A percentile compares a stretch with the other conserved stretches of the same genome.
Evolutionary conservation across 2,888 invertebrate species (phyloP).

Genomic region (Artemia sinica): DNA sequence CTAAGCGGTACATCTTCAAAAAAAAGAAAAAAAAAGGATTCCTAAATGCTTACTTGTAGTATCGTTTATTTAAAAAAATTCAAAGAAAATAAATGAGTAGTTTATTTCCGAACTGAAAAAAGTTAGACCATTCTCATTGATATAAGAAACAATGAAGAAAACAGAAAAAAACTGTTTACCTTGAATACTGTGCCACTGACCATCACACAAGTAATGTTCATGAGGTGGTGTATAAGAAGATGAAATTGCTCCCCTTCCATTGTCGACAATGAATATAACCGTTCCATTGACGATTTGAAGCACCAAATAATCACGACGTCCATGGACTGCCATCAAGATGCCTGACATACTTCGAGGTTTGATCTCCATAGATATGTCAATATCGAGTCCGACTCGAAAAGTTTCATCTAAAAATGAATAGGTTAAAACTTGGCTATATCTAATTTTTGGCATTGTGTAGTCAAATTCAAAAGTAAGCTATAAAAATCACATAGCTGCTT

Average conservation of each 20-base stretch:
- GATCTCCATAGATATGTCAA: conserved; percentile 65
- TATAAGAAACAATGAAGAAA: neutral
- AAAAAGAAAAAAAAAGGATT: too few species aligned
- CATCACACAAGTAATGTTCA: conserved; percentile 66
- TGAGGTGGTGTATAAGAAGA: conserved; percentile 43
- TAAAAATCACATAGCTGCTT: too few species aligned
- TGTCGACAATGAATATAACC: conserved; percentile 62
- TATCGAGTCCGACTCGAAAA: conserved; percentile 58
- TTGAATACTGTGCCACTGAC: conserved; percentile 73
- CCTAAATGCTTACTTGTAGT: too few species aligned
- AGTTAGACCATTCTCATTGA: conserved; percentile 38
- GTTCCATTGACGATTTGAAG: conserved; percentile 73
- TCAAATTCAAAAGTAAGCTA: too few species aligned
- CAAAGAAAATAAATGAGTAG: conserved; percentile 3
- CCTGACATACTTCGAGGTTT: conserved; percentile 69
- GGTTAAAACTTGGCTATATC: too few species aligned
- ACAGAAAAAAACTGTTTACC: conserved; percentile 29
- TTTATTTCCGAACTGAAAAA: conserved; percentile 13
- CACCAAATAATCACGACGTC: conserved; percentile 60
- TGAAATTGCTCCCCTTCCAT: conserved; percentile 59
- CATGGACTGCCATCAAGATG: conserved; percentile 66
- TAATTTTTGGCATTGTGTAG: too few species aligned
- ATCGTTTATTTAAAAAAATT: neutral
- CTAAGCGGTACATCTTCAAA: too few species aligned
- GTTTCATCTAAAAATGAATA: conserved; percentile 39